Evolutionary conservation across 2,113 vertebrate species (phyloP).

Genomic region (mouse (Mus musculus)): DNA sequence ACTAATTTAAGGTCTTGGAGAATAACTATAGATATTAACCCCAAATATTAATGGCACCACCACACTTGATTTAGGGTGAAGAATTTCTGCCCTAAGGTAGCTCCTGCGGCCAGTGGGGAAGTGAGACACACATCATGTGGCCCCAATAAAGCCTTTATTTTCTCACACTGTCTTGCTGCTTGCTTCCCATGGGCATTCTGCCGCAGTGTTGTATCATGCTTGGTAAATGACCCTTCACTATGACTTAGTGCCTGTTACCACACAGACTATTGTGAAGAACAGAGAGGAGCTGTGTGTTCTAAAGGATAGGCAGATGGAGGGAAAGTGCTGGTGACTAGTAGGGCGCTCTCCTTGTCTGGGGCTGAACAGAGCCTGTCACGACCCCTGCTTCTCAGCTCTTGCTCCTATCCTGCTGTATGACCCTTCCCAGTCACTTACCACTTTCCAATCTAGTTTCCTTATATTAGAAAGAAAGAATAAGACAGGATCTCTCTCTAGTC

Average conservation of each 20-base stretch:
- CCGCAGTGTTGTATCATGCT: constrained; percentile 37
- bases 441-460: not conserved
- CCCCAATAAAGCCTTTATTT: constrained; percentile 46
- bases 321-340: not conserved
- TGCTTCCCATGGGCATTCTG: constrained; percentile 49
- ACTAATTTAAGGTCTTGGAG: constrained; percentile 24
- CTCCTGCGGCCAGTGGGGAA: constrained; percentile 1
- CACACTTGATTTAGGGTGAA: not conserved
- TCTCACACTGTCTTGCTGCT: constrained; percentile 47
- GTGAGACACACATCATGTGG: not conserved
- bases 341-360: constrained; percentile 26
- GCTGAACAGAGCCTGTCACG: constrained; percentile 25
- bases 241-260: constrained; percentile 51
- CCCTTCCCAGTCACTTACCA: not conserved
- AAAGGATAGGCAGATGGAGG: constrained; percentile 37
- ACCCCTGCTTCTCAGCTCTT: not conserved
- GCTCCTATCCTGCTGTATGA: not conserved
- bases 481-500: not conserved
- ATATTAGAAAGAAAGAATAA: not conserved
- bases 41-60: not conserved
- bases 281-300: constrained; percentile 58
- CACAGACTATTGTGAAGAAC: constrained; percentile 49
- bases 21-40: not conserved
- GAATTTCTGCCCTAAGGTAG: constrained; percentile 25
- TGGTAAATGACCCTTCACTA: constrained; percentile 52